Percentiles rank a stretch among this genome's conserved stretches.
Conservation (phyloP, 2,888 invertebrate genomes). For the Augochlorella aurata region DNA sequence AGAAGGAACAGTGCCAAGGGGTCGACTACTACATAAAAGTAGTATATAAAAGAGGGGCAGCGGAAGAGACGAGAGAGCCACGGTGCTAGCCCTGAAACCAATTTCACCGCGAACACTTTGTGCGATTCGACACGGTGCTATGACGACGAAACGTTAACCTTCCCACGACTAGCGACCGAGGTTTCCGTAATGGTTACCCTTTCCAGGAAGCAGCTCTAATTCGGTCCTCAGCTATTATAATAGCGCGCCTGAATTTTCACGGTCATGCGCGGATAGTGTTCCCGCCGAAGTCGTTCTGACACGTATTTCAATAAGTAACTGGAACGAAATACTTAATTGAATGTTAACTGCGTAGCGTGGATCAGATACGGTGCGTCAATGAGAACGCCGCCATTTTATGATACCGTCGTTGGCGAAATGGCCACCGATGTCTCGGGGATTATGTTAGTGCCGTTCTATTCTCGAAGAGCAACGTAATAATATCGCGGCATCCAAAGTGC, state of each 20-base stretch:
- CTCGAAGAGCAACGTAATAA: neutral
- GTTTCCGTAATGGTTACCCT: conserved; percentile 60
- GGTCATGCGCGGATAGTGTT: neutral
- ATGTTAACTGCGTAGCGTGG: neutral
- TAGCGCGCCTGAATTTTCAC: conserved; percentile 26
- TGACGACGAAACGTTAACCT: conserved; percentile 63
- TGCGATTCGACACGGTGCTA: conserved; percentile 70
- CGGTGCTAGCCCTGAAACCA: conserved; percentile 64
- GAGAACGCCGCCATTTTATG: neutral
- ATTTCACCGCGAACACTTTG: conserved; percentile 72
- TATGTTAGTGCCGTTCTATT: too few relatives aligned
- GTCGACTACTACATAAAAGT: conserved; percentile 15
- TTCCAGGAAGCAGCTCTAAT: conserved; percentile 64
- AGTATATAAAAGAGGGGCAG: conserved; percentile 23
- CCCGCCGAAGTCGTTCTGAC: neutral
- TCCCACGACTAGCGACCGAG: conserved; percentile 60
- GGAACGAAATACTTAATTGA: neutral
- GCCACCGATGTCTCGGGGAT: neutral
- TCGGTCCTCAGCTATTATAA: conserved; percentile 47
- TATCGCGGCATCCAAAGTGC: neutral
- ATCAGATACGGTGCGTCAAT: neutral
- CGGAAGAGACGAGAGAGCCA: conserved; percentile 45
- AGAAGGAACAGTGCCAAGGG: conserved; percentile 12
- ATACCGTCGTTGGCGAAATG: neutral
- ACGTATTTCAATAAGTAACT: neutral